phyloP scores from a whole-genome alignment of 2,113 vertebrate genomes.

The Alectura lathami region DNA sequence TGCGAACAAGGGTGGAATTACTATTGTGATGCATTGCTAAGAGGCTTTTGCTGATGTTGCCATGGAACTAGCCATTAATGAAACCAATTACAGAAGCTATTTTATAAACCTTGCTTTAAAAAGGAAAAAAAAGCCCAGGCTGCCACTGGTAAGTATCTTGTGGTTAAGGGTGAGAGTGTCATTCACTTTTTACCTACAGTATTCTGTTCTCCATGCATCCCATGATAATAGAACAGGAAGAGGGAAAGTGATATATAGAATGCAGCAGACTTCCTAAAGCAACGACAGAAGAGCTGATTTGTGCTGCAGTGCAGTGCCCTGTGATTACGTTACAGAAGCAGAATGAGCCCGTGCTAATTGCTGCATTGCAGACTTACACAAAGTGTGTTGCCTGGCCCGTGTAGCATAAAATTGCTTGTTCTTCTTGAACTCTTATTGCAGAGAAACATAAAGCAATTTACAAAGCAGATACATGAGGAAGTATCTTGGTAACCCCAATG shows the following conservation, averaged over 20 bases:
- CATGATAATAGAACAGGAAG: not conserved
- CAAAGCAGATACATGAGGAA: not conserved
- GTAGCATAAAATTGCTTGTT: not conserved
- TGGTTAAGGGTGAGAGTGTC: not conserved
- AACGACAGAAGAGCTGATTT: not conserved
- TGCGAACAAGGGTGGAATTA: not conserved
- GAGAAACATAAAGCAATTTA: not conserved
- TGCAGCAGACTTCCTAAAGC: not conserved
- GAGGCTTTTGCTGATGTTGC: not conserved
- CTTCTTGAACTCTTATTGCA: not conserved
- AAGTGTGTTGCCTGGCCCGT: not conserved
- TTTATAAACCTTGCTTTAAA: not conserved
- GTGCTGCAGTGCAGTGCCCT: not conserved
- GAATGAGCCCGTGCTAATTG: not conserved
- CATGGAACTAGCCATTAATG: not conserved
- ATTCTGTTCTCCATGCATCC: not conserved
- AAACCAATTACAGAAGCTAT: not conserved
- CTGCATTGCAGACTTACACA: not conserved
- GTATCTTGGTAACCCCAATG: not conserved
- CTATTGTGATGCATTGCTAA: not conserved
- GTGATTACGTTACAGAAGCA: not conserved
- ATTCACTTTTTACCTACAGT: not conserved
- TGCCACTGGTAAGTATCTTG: not conserved
- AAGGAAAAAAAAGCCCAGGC: not conserved
- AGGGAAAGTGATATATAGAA: not conserved